Evolutionary conservation across 2,113 vertebrate species (phyloP), one percentile per base, ranked within the genome.

Genomic region (Vulpes ferrilata): DNA sequence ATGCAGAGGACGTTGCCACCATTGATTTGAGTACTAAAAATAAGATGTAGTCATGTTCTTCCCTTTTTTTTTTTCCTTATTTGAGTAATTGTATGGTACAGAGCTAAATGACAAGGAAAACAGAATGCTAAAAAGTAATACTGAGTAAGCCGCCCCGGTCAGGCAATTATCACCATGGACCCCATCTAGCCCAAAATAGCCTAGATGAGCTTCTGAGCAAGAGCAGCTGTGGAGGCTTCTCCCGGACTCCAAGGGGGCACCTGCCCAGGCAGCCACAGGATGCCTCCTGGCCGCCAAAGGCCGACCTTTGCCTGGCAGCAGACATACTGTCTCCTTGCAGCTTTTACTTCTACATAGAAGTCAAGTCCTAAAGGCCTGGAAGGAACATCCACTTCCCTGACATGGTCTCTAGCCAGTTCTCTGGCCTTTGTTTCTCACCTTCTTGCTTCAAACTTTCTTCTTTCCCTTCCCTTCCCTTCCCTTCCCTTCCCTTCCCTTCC

Each of bases 1-100:
- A 97, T 97, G 92, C 97, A 95, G 81, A 74, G 81, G 86, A 96
- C 90, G 59, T 90, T 97, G 84, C 69, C 67, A 65, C 87, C 84
- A 96, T 91, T 97, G 74, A 93, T 98, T 97, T 98, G 88, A 97
- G 84, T 2, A 98, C 94, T 97, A 98, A 98, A 98, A 98, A 95
- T 97, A 98, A 91, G 90, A 97, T 78, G 25, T 91, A 82, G 96
- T 88, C 90, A 71, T 91, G 76, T 98, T 96, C 93, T 90, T 81
- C 86, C 38, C 55, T 55, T 15, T 23, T n/a, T 30, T 35, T 17
- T 22, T 82, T 25, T 7, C n/a, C 82, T 96, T 97, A 95, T 97
- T 97, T 96, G 94, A 98, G 97, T 82, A 97, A 96, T 98, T 98
- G 95, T 97, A 98, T 67, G 95, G 96, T 96, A 92, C 93, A 96